Evolutionary conservation across 2,113 vertebrate genomes (phyloP).

Genomic region (Amphiprion percula): DNA sequence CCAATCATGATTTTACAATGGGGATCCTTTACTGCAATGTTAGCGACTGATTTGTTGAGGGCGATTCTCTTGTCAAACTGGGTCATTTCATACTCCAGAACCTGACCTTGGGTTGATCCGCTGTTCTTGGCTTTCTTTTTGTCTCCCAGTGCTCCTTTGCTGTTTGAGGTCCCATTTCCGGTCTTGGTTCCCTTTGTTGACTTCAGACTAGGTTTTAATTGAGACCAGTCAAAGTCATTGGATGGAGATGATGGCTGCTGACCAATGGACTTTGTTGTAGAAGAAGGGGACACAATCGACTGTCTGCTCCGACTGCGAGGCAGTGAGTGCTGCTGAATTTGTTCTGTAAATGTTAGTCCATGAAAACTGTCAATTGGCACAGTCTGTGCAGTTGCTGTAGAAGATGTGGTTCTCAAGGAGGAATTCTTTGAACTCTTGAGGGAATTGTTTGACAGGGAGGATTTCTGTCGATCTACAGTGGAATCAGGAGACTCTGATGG

Average conservation of each 20-base stretch:
- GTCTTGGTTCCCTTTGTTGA: conserved; percentile 90
- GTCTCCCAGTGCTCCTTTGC: conserved; percentile 88
- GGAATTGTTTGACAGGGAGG: conserved; percentile 96
- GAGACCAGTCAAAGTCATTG: conserved; percentile 95
- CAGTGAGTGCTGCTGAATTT: conserved; percentile 97
- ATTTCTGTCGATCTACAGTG: conserved; percentile 95
- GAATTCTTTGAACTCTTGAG: conserved; percentile 98
- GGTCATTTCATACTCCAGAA: conserved; percentile 98
- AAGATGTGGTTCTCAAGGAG: conserved; percentile 95
- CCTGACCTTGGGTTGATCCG: conserved; percentile 88
- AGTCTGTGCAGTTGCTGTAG: conserved; percentile 95
- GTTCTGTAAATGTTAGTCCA: conserved; percentile 93
- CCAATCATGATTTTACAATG: conserved; percentile 91
- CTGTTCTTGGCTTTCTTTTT: conserved; percentile 90
- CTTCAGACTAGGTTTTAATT: conserved; percentile 91
- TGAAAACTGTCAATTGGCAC: conserved; percentile 98
- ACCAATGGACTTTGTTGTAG: conserved; percentile 91
- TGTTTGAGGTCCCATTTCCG: conserved; percentile 85
- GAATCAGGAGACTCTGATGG: conserved; percentile 97
- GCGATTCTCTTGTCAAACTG: conserved; percentile 93
- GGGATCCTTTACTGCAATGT: conserved; percentile 85
- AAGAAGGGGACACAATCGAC: conserved; percentile 94
- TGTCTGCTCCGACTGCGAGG: conserved; percentile 96
- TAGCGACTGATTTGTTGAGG: conserved; percentile 87
- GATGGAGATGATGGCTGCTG: conserved; percentile 92